A percentile compares a stretch with the other conserved stretches of the same genome.
These are phyloP conservation scores for Clarias laeviceps DNA, from an alignment of 2,797 vertebrate genomes.

Conservation along the genomic window DNA sequence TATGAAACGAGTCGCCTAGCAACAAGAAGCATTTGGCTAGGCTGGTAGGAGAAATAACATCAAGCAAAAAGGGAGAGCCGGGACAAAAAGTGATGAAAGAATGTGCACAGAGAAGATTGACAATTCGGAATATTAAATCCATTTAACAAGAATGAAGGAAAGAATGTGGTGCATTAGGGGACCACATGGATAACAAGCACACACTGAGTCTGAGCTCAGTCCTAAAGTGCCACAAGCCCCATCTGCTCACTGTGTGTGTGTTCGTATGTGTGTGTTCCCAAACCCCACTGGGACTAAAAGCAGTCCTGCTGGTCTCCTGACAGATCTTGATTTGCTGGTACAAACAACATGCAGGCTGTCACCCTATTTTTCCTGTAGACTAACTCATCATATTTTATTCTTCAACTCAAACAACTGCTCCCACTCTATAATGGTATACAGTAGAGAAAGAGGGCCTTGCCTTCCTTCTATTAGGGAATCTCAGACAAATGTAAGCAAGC, in stretches of 20 bases:
- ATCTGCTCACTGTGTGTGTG: slow-evolving; percentile 32
- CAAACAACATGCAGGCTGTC: slow-evolving; percentile 1
- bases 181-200: slow-evolving; percentile 32
- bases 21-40: slow-evolving; percentile 79
- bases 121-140: slow-evolving; percentile 34
- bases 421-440: neutral
- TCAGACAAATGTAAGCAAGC: neutral
- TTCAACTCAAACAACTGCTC: neutral
- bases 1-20: slow-evolving; percentile 80
- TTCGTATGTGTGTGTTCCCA: slow-evolving; percentile 16
- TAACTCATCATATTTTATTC: neutral
- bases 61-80: neutral
- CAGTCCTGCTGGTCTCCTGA: slow-evolving; percentile 17
- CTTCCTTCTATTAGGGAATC: slow-evolving; percentile 8
- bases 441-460: slow-evolving; percentile 50
- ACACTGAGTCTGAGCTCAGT: slow-evolving; percentile 14
- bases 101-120: slow-evolving; percentile 4
- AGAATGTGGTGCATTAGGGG: slow-evolving; percentile 24
- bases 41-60: slow-evolving; percentile 19
- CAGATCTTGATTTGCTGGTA: slow-evolving; percentile 26
- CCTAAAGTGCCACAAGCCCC: slow-evolving; percentile 19
- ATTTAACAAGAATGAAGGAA: slow-evolving; percentile 12
- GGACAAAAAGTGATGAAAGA: slow-evolving; percentile 17
- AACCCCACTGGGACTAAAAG: slow-evolving; percentile 34
- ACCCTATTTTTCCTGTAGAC: neutral